A percentile compares a stretch with the other conserved stretches of the same genome.
Conservation (phyloP, 2,113 vertebrate genomes). For the Riparia riparia region DNA sequence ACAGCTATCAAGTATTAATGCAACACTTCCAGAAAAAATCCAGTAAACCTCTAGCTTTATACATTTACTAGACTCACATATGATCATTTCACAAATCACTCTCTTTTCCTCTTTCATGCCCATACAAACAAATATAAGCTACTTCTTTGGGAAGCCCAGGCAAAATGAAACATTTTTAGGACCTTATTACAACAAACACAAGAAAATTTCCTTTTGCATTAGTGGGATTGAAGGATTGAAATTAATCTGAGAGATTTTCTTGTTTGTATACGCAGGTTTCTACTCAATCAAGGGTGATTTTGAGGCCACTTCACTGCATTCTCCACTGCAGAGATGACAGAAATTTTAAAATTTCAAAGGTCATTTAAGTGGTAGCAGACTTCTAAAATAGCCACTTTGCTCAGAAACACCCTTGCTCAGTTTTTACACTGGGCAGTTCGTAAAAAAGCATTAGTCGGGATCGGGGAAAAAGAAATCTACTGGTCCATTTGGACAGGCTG, state of each 20-base stretch:
- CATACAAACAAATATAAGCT: neutral
- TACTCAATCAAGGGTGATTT: neutral
- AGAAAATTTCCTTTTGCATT: neutral
- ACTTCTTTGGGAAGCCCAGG: neutral
- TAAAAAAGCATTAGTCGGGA: neutral
- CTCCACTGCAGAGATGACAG: neutral
- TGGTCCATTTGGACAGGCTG: neutral
- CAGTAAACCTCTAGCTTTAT: neutral
- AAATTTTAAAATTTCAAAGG: neutral
- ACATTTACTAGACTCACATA: neutral
- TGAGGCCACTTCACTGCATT: conserved; percentile 8
- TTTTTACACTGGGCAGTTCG: neutral
- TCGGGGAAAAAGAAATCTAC: neutral
- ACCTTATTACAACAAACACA: neutral
- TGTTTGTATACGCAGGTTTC: conserved; percentile 24
- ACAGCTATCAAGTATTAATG: neutral
- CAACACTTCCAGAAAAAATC: neutral
- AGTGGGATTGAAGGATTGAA: neutral
- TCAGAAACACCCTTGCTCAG: neutral
- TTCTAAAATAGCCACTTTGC: neutral
- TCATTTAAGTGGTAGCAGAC: neutral
- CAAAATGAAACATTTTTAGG: neutral
- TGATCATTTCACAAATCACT: neutral
- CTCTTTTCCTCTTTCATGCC: neutral
- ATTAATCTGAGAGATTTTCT: neutral